These are phyloP conservation scores for Sprattus sprattus DNA, from an alignment of 2,113 vertebrate species.

Conservation along the genomic window DNA sequence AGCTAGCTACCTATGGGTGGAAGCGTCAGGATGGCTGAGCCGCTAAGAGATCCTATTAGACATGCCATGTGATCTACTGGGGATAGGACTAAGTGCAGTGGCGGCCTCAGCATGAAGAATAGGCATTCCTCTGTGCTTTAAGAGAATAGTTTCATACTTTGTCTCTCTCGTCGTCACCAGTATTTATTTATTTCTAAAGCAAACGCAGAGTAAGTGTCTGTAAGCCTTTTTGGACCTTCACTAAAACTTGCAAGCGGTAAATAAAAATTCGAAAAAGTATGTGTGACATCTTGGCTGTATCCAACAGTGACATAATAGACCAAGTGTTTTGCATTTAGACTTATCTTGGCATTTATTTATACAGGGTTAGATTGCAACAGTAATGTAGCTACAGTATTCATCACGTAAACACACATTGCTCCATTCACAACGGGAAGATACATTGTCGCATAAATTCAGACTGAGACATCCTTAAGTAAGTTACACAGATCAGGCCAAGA, in stretches of 20 bases:
- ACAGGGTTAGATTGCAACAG: not conserved
- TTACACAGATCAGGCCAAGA: not conserved
- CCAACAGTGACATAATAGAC: not conserved
- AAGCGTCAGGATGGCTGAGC: slow-evolving; percentile 7
- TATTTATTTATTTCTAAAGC: not conserved
- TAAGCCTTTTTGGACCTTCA: not conserved
- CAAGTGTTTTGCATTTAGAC: not conserved
- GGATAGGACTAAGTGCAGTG: slow-evolving; percentile 20
- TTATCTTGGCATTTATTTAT: not conserved
- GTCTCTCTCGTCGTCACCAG: not conserved
- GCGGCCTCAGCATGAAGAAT: slow-evolving; percentile 7
- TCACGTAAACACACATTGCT: not conserved
- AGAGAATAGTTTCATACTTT: not conserved
- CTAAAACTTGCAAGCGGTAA: not conserved
- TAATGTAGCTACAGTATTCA: not conserved
- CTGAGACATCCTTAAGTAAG: not conserved
- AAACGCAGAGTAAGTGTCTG: not conserved
- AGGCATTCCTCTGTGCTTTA: not conserved
- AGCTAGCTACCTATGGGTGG: not conserved
- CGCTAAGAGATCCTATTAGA: slow-evolving; percentile 39
- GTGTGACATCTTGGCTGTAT: not conserved
- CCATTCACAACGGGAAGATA: not conserved
- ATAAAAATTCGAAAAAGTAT: not conserved
- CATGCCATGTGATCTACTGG: slow-evolving; percentile 45
- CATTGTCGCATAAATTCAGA: not conserved